Percentiles rank a stretch among this genome's conserved stretches.
phyloP scores from a whole-genome alignment of 2,888 invertebrate species.

The Drosophila tripunctata region DNA sequence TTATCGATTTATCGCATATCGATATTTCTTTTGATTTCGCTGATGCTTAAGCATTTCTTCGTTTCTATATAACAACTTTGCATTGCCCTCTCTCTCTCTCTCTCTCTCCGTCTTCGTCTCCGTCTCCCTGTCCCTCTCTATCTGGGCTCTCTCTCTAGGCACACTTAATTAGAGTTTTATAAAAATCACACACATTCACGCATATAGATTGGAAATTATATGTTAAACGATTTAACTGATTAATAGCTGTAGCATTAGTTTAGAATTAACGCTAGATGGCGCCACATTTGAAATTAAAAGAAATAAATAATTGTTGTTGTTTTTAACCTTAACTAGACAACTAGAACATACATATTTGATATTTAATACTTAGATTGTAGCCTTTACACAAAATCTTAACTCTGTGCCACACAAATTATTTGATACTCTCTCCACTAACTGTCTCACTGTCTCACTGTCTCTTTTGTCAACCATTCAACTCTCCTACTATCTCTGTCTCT shows the following conservation, averaged over 20 bases:
- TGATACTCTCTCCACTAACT: background rate
- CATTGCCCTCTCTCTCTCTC: background rate
- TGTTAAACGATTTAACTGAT: conserved; percentile 34
- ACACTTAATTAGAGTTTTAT: conserved; percentile 34
- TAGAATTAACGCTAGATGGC: conserved; percentile 19
- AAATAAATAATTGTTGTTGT: conserved; percentile 75
- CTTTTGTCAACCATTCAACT: background rate
- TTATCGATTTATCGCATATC: conserved; percentile 33
- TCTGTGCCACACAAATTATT: conserved; percentile 30
- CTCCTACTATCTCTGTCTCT: conserved; percentile 4
- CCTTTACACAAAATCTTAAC: conserved; percentile 49
- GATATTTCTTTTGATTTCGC: conserved; percentile 17
- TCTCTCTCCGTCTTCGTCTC: background rate
- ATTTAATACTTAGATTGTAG: conserved; percentile 76
- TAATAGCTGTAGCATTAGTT: conserved; percentile 32
- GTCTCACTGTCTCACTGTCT: conserved; percentile 1
- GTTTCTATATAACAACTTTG: conserved; percentile 14
- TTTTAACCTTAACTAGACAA: conserved; percentile 57
- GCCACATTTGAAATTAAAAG: conserved; percentile 22
- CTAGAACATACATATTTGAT: conserved; percentile 74
- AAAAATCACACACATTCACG: conserved; percentile 10
- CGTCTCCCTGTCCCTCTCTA: background rate
- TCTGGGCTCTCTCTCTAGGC: conserved; percentile 29
- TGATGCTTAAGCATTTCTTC: conserved; percentile 16
- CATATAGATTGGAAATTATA: conserved; percentile 5